Base-by-base conservation (phyloP, 2,113 vertebrate species). In the Microtus montanus region DNA sequence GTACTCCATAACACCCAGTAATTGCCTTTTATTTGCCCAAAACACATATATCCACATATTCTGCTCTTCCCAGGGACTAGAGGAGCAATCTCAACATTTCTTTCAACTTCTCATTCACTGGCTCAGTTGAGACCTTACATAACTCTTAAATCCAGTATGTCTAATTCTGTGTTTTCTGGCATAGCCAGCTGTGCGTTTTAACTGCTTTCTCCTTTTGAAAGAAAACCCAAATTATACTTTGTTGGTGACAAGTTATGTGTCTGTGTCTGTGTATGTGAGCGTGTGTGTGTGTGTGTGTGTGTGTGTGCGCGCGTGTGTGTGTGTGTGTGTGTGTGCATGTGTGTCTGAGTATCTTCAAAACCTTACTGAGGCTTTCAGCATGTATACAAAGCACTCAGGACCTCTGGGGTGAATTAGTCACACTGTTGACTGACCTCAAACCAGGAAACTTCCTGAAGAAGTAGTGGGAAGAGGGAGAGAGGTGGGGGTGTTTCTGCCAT, bases 141-240 rank as follows among this genome's bases (percentile, higher is more conserved):
- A 97, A 96, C 93, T 96, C 95, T 97, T 96, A 95, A 97, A 97
- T 97, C 96, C 96, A 97, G 93, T 97, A 97, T 97, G 92, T 95
- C 96, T 97, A 96, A 97, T 97, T 93, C 91, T 93, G 78, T 97
- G 93, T 97, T 96, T 97, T 96, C 94, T 94, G 93, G 92, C 92
- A 94, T 94, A 96, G 26, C 95, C 95, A 97, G 92, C 95, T 97
- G 94, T 98, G 96, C 92, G 91, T 96, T 97, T 97, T 95, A 95
- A 96, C 85, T 95, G 71, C 89, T 96, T 94, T 92, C 44, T 92
- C 68, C 73, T 93, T 95, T 96, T 96, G 93, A 96, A 97, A 96
- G 95, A 92, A 96, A 93, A 90, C 85, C 85, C 95, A 63, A 66
- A 88, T 95, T 91, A 87, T 79, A 89, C 83, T 91, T 96, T 94